These are phyloP conservation scores for Drosophila paranaensis DNA, from an alignment of 2,888 invertebrate genomes.

Conservation along the genomic window DNA sequence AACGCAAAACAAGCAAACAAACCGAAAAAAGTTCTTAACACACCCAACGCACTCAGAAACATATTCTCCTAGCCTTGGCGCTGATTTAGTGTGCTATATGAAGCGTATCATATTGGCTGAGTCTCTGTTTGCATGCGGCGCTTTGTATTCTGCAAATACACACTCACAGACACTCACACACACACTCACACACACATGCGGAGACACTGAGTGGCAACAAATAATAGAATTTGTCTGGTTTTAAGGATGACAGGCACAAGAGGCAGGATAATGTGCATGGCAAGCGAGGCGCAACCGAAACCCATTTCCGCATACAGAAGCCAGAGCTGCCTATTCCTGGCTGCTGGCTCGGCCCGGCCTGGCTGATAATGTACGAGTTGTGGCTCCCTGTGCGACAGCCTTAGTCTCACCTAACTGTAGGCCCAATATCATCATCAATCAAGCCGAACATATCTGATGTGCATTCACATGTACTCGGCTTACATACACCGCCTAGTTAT, in stretches of 20 bases:
- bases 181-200: background rate
- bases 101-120: conserved; percentile 53
- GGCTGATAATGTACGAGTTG: conserved; percentile 36
- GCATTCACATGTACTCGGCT: conserved; percentile 56
- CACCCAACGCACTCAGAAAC: background rate
- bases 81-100: conserved; percentile 55
- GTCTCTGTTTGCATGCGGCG: conserved; percentile 31
- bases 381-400: conserved; percentile 23
- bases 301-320: conserved; percentile 39
- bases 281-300: conserved; percentile 53
- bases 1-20: conserved; percentile 38
- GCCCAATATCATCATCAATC: conserved; percentile 74
- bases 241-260: conserved; percentile 63
- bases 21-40: conserved; percentile 33
- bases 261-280: conserved; percentile 63
- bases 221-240: conserved; percentile 72
- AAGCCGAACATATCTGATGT: conserved; percentile 70
- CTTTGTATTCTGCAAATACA: conserved; percentile 43
- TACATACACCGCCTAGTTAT: conserved; percentile 4
- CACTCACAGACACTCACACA: conserved; percentile 10
- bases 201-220: conserved; percentile 53
- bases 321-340: background rate
- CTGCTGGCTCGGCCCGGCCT: background rate
- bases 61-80: conserved; percentile 26
- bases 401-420: conserved; percentile 33